phyloP scores from a whole-genome alignment of 2,113 vertebrate genomes.

The Salminus brasiliensis region DNA sequence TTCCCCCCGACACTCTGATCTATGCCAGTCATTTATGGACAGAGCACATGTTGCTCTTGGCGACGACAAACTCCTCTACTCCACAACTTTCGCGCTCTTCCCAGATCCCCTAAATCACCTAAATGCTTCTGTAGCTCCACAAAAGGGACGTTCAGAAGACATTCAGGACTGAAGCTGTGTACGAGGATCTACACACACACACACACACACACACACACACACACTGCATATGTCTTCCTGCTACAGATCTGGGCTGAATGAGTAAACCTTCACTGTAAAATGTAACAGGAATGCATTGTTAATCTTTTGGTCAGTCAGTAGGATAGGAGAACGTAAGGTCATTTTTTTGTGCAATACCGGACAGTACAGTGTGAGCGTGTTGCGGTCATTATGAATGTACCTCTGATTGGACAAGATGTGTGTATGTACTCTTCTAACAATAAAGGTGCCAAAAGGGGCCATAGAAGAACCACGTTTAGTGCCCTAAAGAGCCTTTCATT shows the following conservation, averaged over 20 bases:
- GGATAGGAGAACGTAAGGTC: slow-evolving; percentile 16
- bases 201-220: too few relatives aligned
- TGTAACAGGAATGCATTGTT: neutral
- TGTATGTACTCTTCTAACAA: neutral
- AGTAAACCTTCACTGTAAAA: slow-evolving; percentile 4
- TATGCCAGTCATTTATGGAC: slow-evolving; percentile 38
- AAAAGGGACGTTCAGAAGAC: too few relatives aligned
- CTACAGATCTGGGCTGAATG: neutral
- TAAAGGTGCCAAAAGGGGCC: too few relatives aligned
- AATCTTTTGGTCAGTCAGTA: slow-evolving; percentile 19
- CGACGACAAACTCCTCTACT: neutral
- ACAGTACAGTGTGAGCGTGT: slow-evolving; percentile 2
- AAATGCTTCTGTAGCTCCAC: too few relatives aligned
- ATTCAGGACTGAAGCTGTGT: too few relatives aligned
- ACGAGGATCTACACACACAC: too few relatives aligned
- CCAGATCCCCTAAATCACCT: neutral
- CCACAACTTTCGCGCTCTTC: neutral
- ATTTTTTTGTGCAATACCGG: slow-evolving; percentile 39
- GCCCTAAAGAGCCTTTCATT: too few relatives aligned
- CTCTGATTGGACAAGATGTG: slow-evolving; percentile 24
- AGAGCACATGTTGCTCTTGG: slow-evolving; percentile 1
- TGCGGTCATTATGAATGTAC: neutral
- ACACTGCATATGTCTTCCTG: neutral
- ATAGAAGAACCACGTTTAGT: too few relatives aligned
- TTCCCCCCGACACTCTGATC: slow-evolving; percentile 31